These are phyloP conservation scores for Nesometra sesokonis DNA, from an alignment of 35 echinoderm and acorn worm genomes.

Conservation along the genomic window DNA sequence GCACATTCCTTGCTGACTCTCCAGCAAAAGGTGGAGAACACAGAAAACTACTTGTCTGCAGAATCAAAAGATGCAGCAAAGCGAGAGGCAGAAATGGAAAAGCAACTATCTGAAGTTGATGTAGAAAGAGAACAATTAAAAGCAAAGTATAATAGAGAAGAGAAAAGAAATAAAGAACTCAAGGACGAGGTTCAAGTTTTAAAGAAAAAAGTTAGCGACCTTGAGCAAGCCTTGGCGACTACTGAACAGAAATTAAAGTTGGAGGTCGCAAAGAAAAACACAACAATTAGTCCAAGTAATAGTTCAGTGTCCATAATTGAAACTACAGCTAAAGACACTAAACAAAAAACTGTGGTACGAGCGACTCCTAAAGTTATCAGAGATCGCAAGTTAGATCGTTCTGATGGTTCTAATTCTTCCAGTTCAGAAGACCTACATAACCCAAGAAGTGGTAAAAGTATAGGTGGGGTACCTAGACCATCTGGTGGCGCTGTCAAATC, in stretches of 20 bases:
- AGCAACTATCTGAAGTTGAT: slow-evolving; percentile 90
- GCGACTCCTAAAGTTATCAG: slow-evolving; percentile 16
- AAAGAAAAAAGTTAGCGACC: background rate
- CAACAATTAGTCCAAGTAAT: slow-evolving; percentile 12
- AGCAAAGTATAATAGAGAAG: slow-evolving; percentile 75
- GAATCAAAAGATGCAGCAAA: slow-evolving; percentile 60
- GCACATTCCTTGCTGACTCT: slow-evolving; percentile 17
- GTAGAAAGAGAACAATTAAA: slow-evolving; percentile 87
- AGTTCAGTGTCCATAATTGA: background rate
- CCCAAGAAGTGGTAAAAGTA: slow-evolving; percentile 11
- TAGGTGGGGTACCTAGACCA: background rate
- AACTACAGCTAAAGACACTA: background rate
- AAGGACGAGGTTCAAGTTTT: slow-evolving; percentile 38
- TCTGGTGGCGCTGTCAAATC: slow-evolving; percentile 3
- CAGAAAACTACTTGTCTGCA: slow-evolving; percentile 9
- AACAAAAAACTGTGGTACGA: slow-evolving; percentile 9
- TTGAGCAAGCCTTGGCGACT: slow-evolving; percentile 2
- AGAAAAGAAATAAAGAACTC: slow-evolving; percentile 75
- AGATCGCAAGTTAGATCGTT: slow-evolving; percentile 5
- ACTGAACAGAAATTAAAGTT: slow-evolving; percentile 10
- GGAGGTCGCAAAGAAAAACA: slow-evolving; percentile 5
- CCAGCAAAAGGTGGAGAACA: slow-evolving; percentile 36
- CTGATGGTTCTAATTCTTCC: slow-evolving; percentile 10
- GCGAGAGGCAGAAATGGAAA: slow-evolving; percentile 93
- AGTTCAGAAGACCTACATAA: slow-evolving; percentile 19